A percentile compares a stretch with the other conserved stretches of the same genome.
Conservation (phyloP, 2,113 vertebrate species). For the Pholis gunnellus region DNA sequence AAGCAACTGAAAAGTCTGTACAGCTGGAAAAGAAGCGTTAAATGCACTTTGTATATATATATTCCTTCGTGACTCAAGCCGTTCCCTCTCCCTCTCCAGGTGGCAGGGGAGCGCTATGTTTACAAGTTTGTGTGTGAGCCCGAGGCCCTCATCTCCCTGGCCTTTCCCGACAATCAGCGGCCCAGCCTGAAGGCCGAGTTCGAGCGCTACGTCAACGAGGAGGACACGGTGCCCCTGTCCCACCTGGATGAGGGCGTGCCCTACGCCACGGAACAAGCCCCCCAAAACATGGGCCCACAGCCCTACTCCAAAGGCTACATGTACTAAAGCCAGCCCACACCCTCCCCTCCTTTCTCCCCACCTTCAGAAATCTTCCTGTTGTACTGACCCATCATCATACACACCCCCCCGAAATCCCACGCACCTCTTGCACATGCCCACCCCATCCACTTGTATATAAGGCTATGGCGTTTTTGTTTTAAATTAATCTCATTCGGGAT, state of each 20-base stretch:
- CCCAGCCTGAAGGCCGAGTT: constrained; percentile 91
- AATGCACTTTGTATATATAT: neutral
- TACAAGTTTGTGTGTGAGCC: constrained; percentile 99
- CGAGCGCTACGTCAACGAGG: constrained; percentile 92
- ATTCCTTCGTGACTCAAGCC: neutral
- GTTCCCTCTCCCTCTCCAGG: constrained; percentile 76
- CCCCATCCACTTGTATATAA: constrained; percentile 82
- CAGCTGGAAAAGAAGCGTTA: neutral
- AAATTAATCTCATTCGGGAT: constrained; percentile 87
- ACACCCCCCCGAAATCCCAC: constrained; percentile 29
- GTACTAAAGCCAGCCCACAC: constrained; percentile 84
- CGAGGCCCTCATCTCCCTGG: constrained; percentile 94
- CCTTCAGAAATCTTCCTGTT: constrained; percentile 64
- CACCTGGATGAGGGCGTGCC: constrained; percentile 90
- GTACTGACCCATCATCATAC: constrained; percentile 70
- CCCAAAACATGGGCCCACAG: constrained; percentile 87
- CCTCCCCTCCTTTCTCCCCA: constrained; percentile 12
- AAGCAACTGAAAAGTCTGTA: neutral
- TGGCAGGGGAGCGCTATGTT: constrained; percentile 98
- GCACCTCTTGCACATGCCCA: constrained; percentile 82
- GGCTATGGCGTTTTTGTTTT: constrained; percentile 82
- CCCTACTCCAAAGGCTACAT: constrained; percentile 92
- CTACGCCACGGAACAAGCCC: constrained; percentile 85
- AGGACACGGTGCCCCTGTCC: constrained; percentile 95
- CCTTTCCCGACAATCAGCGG: constrained; percentile 94